These are phyloP conservation scores for Hemichromis elongatus DNA, from an alignment of 2,113 vertebrate species.

Conservation along the genomic window DNA sequence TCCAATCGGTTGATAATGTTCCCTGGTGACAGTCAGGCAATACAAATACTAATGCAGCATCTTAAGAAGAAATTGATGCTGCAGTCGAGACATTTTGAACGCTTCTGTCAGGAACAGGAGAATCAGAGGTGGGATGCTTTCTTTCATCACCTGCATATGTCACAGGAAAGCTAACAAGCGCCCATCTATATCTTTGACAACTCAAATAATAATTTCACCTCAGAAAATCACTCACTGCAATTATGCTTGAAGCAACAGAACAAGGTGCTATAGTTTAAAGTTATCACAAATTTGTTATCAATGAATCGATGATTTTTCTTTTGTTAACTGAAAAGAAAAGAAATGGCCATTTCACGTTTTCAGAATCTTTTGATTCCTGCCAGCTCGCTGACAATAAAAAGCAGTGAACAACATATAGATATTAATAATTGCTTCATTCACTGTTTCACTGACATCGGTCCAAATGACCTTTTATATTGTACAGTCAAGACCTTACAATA, in stretches of 20 bases:
- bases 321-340: background rate
- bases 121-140: background rate
- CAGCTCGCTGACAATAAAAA: background rate
- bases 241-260: background rate
- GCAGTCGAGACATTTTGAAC: background rate
- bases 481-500: too few species aligned
- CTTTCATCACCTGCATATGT: background rate
- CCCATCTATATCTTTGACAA: background rate
- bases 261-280: background rate
- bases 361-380: background rate
- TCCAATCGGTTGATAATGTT: background rate
- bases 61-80: background rate
- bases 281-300: background rate
- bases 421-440: background rate
- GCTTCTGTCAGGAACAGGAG: background rate
- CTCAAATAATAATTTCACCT: background rate
- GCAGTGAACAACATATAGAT: background rate
- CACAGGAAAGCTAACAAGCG: background rate
- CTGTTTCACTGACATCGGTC: fast-evolving
- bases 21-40: background rate
- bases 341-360: fast-evolving
- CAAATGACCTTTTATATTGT: background rate
- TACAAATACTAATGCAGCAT: background rate
- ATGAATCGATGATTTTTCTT: background rate
- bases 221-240: background rate